Evolutionary conservation across 2,888 invertebrate genomes (phyloP), one percentile per base, ranked within the genome.

Genomic region (Geotrupes spiniger): DNA sequence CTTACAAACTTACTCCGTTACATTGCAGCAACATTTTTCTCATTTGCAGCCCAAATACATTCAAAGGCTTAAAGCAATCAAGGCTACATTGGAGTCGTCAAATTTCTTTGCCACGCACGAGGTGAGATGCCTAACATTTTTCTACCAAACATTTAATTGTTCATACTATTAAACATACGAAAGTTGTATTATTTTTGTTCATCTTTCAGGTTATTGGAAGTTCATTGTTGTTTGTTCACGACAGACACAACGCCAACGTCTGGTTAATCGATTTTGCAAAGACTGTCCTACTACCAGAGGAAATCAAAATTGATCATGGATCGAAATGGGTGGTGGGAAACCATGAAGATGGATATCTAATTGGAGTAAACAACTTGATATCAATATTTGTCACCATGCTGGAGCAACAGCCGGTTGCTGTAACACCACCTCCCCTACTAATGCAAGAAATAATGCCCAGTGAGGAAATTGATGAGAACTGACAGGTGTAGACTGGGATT

Each of bases 201-300:
- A 36, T 10, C 36, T 69, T 73, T 11, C 68, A 84, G 83, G 83
- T 96, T 39, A 93, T 95, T 62, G 93, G 94, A 54, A 95, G 95
- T 72, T 95, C 95, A 15, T 76, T 98, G 49, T 81, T 98, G 47
- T 92, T 98, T 70, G 93, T 98, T 43, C 96, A 95, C 76, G 96
- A 98, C 72, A 81, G 84, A 46, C 81, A 82, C 57, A 87, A 85
- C 68, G 92, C 94, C 17, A 91, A 90, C 53, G 85, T 94, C 9
- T 98, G 97, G 97, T 82, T 98, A 77, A 98, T 98, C 58, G 97
- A 98, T 74, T 98, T 98, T 69, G 96, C 97, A 38, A 98, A 98
- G 76, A 94, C 95, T 1, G 81, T 92, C 36, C 82, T 84, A 9
- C 78, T 96, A 27, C 91, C 93, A 0, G 80, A 82, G 1, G 81